Evolutionary conservation across 2,888 invertebrate species (phyloP), one percentile per base, ranked within the genome.

Genomic region (Lasioglossum figueresi): DNA sequence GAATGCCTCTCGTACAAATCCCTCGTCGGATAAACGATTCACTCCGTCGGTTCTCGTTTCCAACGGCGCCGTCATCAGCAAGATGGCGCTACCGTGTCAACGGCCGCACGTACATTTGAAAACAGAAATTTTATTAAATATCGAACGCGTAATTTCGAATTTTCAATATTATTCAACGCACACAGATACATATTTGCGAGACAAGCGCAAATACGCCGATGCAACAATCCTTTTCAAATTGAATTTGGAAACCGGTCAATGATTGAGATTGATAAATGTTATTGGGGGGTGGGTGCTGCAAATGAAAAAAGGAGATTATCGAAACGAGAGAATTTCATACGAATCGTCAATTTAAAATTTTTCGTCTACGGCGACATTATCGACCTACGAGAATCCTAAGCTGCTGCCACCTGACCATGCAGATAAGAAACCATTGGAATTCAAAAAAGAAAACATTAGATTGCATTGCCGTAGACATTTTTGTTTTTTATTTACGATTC

Each of bases 71-170:
- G 74, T 23, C 75, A 77, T 19, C 76, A 45, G 40, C 82, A 66
- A 91, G 91, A 89, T 91, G 91, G 91, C 91, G 88, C 79, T 45
- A n/a, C 77, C 27, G 37, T 23, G 66, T 31, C 34, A 31, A 34
- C 8, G 19, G 66, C 34, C 66, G 34, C 34, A 0, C 31, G 10
- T 66, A n/a, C n/a, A 19, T 66, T 10, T 23, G 10, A 19, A 14
- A 59, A 59, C 27, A 5, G 59, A 59, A n/a, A n/a, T 59, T 59
- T 5, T 14, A 59, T 27, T 59, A 2, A 16, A n/a, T 0, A 52
- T 52, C n/a, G 23, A n/a, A 52, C n/a, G 10, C 10, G 8, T n/a
- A 52, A n/a, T 52, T n/a, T n/a, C 10, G 52, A 1, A 52, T 10
- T n/a, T 52, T 52, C 0, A 52, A n/a, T 52, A 52, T 52, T n/a